Base-by-base conservation (phyloP, 2,797 vertebrate species). In the Salmo trutta region DNA sequence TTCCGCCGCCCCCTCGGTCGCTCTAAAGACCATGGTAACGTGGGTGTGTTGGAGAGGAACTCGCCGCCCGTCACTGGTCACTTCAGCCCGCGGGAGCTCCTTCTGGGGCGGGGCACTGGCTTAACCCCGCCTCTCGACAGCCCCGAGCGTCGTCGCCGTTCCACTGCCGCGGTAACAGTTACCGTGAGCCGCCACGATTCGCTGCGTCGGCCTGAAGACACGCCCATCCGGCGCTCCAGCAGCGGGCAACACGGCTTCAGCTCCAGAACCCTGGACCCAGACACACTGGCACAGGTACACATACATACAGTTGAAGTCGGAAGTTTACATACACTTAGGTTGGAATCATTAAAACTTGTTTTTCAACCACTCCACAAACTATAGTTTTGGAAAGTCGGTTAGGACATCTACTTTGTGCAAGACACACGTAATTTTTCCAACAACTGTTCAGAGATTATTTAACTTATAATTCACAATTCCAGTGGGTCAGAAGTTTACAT, bases 131-230 rank as follows among this genome's bases (percentile, higher is more conserved):
- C 93, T 1, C 94, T 94, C 0, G 97, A 98, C 90, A 99, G 97
- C 90, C 98, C 97, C 0, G 98, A 99, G 79, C 94, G 96, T 56
- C 92, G 96, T 2, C 96, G 96, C 1, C 92, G 96, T 68, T 96
- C 96, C 0, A 94, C 94, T 0, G 96, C 97, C 53, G 96, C 96
- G 6, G 93, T 98, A 54, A 96, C 96, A 24, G 89, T 93, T 90
- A 97, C 96, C 70, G 96, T 98, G 83, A 98, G 95, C 85, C 94
- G 97, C 0, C 98, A 99, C 0, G 97, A 99, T 29, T 99, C 97
- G 0, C 94, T 99, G 65, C 82, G 93, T 31, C 93, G 96, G 92
- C 96, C 97, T 0, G 97, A 98, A 83, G 98, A 97, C 86, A 97
- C 98, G 75, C 97, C 98, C 4, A 96, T 98, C 77, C 91, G 97